Base-by-base conservation (phyloP, 2,797 vertebrate species). In the Rhinichthys osculus region DNA sequence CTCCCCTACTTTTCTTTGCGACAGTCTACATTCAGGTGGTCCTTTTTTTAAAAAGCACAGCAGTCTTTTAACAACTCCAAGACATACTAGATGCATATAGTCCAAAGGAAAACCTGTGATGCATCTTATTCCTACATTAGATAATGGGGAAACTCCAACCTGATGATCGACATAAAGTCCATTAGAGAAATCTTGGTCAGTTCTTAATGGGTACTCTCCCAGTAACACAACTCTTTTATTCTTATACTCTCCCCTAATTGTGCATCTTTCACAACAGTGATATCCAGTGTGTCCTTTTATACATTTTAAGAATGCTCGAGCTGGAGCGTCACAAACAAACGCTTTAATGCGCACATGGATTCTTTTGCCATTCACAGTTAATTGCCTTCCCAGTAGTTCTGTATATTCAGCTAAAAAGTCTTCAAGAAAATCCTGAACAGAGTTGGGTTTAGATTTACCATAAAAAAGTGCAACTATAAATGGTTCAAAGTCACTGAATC, bases 271-370 rank as follows among this genome's bases (percentile, higher is more conserved):
- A 81, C 62, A 81, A n/a, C 64, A 47, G 21, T 81, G 13, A n/a
- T 81, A 81, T 16, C 40, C 62, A 81, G 27, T 52, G 78, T 81
- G 78, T 81, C 78, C 78, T 81, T 81, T 81, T 30, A 82, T 14
- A 59, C 70, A 38, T 44, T 73, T 59, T 59, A 82, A 82, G 70
- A 73, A 83, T 74, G 81, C 52, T 74, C 38, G 70, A 72, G 81
- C 52, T 74, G 23, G 52, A 72, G 69, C 69, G 21, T 81, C 79
- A 71, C 80, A 67, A 66, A 81, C n/a, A 57, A 72, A 82, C 10
- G 69, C 81, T 72, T 72, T 82, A 21, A 82, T 72, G 8, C 67
- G 16, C 13, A 72, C 81, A 59, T 82, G 33, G 35, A 82, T 82
- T 82, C 7, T 44, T 11, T 44, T 11, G 44, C 44, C 44, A 44